Percentiles rank a stretch among this genome's conserved stretches.
Conservation (phyloP, 2,888 invertebrate species). For the Tuberolachnus salignus region DNA sequence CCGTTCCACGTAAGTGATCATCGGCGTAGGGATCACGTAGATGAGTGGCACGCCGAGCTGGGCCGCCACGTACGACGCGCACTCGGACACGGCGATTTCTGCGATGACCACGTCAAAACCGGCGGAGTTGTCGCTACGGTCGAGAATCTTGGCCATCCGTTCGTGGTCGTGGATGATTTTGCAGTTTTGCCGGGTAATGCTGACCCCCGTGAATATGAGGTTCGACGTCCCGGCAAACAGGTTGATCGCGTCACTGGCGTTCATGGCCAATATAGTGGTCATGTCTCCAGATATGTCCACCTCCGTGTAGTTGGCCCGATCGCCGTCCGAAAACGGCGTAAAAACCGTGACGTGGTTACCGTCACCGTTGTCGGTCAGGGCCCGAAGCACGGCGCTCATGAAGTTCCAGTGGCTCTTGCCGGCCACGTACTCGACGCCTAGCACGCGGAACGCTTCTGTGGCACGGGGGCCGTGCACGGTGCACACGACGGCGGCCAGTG, state of each 20-base stretch:
- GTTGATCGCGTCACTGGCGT: not conserved
- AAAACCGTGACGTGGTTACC: not conserved
- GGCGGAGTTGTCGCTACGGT: no score
- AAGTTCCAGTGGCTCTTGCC: slow-evolving; percentile 16
- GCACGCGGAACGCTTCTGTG: no score
- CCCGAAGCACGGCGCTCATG: not conserved
- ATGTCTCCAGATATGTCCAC: not conserved
- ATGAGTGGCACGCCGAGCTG: not conserved
- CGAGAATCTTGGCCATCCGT: not conserved
- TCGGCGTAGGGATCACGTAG: slow-evolving; percentile 14
- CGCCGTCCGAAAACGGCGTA: not conserved
- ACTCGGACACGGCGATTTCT: not conserved
- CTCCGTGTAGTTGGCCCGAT: slow-evolving; percentile 1
- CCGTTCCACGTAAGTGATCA: not conserved
- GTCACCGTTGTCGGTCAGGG: not conserved
- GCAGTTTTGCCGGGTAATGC: not conserved
- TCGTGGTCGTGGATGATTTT: not conserved
- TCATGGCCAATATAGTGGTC: not conserved
- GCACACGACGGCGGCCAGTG: no score
- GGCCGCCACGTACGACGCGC: not conserved
- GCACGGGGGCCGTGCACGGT: no score
- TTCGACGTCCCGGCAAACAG: not conserved
- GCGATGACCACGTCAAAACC: not conserved
- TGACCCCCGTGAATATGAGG: not conserved
- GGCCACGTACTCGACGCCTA: not conserved